phyloP scores from a whole-genome alignment of 1,140 invertebrate genomes.

The Drosophila arawakana region DNA sequence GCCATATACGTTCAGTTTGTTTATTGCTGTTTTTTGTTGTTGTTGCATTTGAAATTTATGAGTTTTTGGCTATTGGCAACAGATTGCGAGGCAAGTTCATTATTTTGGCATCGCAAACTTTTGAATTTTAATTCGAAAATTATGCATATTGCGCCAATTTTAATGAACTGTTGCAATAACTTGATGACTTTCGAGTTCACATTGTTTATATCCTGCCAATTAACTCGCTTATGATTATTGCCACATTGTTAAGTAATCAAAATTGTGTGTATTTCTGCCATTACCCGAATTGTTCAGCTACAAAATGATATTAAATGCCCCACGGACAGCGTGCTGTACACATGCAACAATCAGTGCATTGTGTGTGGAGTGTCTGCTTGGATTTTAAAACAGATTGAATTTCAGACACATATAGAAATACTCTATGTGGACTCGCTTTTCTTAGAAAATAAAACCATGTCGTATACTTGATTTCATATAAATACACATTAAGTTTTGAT shows the following conservation, averaged over 20 bases:
- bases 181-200: conserved; percentile 56
- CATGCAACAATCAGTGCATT: conserved; percentile 31
- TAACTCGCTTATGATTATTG: conserved; percentile 38
- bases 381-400: background rate
- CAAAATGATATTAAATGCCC: conserved; percentile 24
- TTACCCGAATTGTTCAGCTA: background rate
- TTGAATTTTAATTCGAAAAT: conserved; percentile 82
- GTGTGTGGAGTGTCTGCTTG: conserved; percentile 1
- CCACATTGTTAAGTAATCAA: conserved; percentile 32
- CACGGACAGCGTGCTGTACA: conserved; percentile 9
- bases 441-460: no score
- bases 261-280: conserved; percentile 1
- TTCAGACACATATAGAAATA: conserved; percentile 1
- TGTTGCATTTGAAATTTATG: conserved; percentile 79
- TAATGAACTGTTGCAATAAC: conserved; percentile 62
- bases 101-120: conserved; percentile 75
- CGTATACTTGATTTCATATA: background rate
- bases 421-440: background rate
- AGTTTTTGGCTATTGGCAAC: conserved; percentile 82
- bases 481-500: background rate
- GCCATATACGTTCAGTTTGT: conserved; percentile 62
- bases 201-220: conserved; percentile 56
- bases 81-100: conserved; percentile 75
- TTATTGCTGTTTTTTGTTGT: conserved; percentile 50
- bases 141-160: conserved; percentile 66